These are phyloP conservation scores for Mechanitis mazaeus DNA, from an alignment of 2,888 invertebrate species.

Conservation along the genomic window DNA sequence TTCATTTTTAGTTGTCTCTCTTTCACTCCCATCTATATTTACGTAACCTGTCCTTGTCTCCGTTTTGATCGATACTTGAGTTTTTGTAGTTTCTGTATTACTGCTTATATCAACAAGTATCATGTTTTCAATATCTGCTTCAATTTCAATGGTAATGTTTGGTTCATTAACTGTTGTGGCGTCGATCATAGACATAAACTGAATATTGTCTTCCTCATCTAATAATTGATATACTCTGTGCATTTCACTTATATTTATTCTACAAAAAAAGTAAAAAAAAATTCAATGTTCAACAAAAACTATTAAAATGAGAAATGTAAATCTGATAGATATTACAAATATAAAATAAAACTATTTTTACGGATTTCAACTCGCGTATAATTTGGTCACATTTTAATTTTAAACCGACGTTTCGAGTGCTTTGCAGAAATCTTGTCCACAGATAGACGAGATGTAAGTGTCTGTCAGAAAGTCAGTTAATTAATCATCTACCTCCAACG, in stretches of 20 bases:
- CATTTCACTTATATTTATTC: slow-evolving; percentile 69
- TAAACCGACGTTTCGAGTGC: too few relatives aligned
- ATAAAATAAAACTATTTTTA: too few relatives aligned
- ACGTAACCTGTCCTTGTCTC: slow-evolving; percentile 67
- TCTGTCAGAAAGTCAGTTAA: too few relatives aligned
- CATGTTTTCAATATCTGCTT: slow-evolving; percentile 2
- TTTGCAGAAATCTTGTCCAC: too few relatives aligned
- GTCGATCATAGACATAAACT: slow-evolving; percentile 64
- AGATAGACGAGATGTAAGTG: too few relatives aligned
- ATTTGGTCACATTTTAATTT: too few relatives aligned
- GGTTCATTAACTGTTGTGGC: slow-evolving; percentile 41
- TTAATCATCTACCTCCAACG: too few relatives aligned
- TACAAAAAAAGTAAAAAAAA: slow-evolving; percentile 38
- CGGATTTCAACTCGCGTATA: too few relatives aligned
- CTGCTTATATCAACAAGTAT: too few relatives aligned
- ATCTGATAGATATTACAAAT: background rate
- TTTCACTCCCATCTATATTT: slow-evolving; percentile 65
- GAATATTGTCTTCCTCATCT: slow-evolving; percentile 69
- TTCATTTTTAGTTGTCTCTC: slow-evolving; percentile 57
- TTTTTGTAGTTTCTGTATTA: slow-evolving; percentile 30
- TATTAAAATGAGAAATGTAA: slow-evolving; percentile 8
- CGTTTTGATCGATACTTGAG: slow-evolving; percentile 61
- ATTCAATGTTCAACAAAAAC: slow-evolving; percentile 5
- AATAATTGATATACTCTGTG: slow-evolving; percentile 67
- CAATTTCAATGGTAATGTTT: slow-evolving; percentile 27